Evolutionary conservation across 2,797 vertebrate species (phyloP), one percentile per base, ranked within the genome.

Genomic region (Xerus rutilus): DNA sequence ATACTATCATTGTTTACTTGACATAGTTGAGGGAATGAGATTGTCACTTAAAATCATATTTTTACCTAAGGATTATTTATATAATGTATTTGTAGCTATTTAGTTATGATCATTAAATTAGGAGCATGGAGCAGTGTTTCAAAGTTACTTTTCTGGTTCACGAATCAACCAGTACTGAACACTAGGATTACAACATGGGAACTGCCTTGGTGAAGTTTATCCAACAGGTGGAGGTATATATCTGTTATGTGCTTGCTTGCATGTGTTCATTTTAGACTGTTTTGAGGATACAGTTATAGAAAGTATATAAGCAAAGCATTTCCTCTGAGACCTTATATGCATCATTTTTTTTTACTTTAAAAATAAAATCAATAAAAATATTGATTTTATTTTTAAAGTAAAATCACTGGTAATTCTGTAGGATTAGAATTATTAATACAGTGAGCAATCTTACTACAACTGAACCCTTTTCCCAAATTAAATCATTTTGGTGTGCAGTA

Each of bases 201-300:
- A 13, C 69, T 92, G 83, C 47, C 65, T 82, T 95, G 32, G 54
- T 20, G 7, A 11, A 25, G 35, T 91, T 70, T 86, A 62, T 91
- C 97, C 97, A 97, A 77, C 81, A 98, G 97, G 85, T 81, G 96
- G 97, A 25, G 84, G 15, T 76, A 62, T n/a, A 1, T 39, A 43
- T 49, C 35, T 57, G 21, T 77, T 81, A 35, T 2, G 9, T 69
- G 45, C 78, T 73, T 20, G 11, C 62, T 91, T 76, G 45, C 76
- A 20, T 52, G 1, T 23, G 11, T 86, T 90, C 89, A 32, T 32
- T 30, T 73, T n/a, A 84, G 23, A 12, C 5, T 94, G 1, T 65
- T 93, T 43, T 81, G 67, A 70, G 32, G 78, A 45, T 72, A 70
- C n/a, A 76, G 21, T 82, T 73, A 20, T 62, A 57, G 76, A 74